phyloP scores from a whole-genome alignment of 2,113 vertebrate species.

The Pterocles gutturalis region DNA sequence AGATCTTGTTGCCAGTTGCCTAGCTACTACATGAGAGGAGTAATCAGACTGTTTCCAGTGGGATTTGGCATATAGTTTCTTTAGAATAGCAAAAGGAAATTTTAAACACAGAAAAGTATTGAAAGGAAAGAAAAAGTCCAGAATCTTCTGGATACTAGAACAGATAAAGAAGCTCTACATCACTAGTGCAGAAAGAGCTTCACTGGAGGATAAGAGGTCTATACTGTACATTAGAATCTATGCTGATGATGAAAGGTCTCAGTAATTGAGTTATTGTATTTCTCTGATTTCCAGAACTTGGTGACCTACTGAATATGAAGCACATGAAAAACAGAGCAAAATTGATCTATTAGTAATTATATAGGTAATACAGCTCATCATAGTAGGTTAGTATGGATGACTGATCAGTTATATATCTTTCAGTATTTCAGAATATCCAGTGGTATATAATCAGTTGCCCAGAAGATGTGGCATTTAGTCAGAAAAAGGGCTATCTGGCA shows the following conservation, averaged over 20 bases:
- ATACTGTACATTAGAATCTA: background rate
- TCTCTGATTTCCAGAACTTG: background rate
- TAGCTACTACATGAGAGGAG: constrained; percentile 20
- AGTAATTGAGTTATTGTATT: background rate
- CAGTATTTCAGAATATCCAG: background rate
- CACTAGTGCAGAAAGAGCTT: background rate
- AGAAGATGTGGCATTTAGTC: background rate
- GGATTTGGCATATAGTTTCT: background rate
- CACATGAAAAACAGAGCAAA: background rate
- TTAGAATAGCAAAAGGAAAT: background rate
- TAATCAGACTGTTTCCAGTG: background rate
- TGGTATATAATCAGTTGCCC: background rate
- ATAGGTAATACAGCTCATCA: background rate
- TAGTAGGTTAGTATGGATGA: background rate
- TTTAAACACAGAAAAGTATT: background rate
- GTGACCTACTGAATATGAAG: background rate
- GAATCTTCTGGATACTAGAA: background rate
- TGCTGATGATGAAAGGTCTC: background rate
- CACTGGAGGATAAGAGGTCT: background rate
- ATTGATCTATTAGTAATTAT: background rate
- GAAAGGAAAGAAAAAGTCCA: background rate
- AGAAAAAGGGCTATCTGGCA: background rate
- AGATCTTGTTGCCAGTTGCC: background rate
- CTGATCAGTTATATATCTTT: background rate
- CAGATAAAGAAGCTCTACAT: background rate